Conservation (phyloP, 2,113 vertebrate genomes). For the Sorex fumeus region DNA sequence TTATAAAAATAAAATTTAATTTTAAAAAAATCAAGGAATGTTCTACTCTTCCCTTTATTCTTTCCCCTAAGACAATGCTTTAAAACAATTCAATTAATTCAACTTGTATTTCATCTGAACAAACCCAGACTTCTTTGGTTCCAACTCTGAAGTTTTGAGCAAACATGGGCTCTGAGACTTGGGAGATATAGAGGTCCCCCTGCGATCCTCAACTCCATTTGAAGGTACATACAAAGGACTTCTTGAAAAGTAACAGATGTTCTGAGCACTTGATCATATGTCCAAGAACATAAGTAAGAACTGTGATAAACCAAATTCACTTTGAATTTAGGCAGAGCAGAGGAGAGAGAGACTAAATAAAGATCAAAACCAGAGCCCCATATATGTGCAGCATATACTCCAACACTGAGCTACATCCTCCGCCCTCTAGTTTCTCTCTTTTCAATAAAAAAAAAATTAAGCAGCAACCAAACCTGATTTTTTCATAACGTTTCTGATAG, state of each 20-base stretch:
- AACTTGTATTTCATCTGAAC: constrained; percentile 17
- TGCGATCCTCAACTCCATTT: neutral
- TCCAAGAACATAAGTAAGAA: neutral
- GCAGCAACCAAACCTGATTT: neutral
- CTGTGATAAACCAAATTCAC: no score
- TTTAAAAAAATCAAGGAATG: constrained; percentile 17
- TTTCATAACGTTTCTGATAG: neutral
- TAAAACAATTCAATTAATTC: constrained; percentile 15
- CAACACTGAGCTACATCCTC: neutral
- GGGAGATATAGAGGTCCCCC: neutral
- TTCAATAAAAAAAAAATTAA: constrained; percentile 18
- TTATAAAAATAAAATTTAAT: no score
- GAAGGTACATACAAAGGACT: neutral
- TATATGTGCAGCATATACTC: neutral
- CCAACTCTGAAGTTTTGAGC: neutral
- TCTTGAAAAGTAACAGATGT: constrained; percentile 14
- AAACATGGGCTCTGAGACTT: no score
- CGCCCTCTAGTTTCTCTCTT: neutral
- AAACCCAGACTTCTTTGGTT: neutral
- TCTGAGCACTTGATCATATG: neutral
- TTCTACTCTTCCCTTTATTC: neutral
- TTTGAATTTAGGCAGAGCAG: no score
- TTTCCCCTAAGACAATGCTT: constrained; percentile 5
- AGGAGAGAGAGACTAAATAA: no score
- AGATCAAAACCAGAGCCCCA: no score